phyloP scores from a whole-genome alignment of 1,140 invertebrate genomes.

The Dendroctonus ponderosae region DNA sequence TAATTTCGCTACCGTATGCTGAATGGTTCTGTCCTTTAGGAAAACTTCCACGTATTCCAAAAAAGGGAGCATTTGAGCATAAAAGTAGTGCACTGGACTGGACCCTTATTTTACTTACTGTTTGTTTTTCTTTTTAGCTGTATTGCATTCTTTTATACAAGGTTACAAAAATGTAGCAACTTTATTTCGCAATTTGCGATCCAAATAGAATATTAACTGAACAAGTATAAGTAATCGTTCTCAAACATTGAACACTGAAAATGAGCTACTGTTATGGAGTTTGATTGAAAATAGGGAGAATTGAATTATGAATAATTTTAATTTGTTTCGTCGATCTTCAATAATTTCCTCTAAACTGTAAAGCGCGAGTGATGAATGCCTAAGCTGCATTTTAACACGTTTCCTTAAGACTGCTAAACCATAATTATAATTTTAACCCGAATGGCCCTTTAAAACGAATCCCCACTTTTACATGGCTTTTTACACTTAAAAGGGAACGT shows the following conservation, averaged over 20 bases:
- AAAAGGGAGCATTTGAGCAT: constrained; percentile 24
- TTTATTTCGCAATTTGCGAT: not conserved
- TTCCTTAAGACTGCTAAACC: not conserved
- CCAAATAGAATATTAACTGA: no score
- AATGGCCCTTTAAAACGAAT: constrained; percentile 22
- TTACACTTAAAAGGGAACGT: constrained; percentile 29
- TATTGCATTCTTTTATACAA: constrained; percentile 3
- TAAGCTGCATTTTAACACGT: no score
- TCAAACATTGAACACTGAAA: no score
- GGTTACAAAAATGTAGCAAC: constrained; percentile 1
- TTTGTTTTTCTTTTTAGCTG: constrained; percentile 11
- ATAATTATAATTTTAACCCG: constrained; percentile 28
- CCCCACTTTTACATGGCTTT: constrained; percentile 26
- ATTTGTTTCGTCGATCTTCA: no score
- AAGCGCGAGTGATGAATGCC: no score
- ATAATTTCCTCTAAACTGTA: no score
- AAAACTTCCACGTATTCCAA: constrained; percentile 25
- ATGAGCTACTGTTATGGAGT: no score
- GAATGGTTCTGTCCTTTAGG: constrained; percentile 12
- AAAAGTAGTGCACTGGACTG: constrained; percentile 26
- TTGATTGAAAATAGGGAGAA: no score
- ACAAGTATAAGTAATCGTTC: no score
- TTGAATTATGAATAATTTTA: no score
- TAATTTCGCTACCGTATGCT: constrained; percentile 10
- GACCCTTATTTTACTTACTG: constrained; percentile 19